These are phyloP conservation scores for Prinia subflava DNA, from an alignment of 2,113 vertebrate species.

Conservation along the genomic window DNA sequence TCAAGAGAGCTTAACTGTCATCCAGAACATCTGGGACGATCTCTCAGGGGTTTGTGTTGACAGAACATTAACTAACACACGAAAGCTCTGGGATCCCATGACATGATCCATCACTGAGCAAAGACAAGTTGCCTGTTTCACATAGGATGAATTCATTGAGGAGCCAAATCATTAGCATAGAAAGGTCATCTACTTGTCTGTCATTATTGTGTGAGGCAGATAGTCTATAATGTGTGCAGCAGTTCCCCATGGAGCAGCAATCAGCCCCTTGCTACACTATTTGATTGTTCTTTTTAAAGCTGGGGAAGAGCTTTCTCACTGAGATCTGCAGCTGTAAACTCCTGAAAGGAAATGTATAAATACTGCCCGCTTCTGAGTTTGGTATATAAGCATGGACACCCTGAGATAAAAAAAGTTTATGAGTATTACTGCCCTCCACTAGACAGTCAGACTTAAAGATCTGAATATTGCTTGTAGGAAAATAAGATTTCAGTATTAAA, in stretches of 20 bases:
- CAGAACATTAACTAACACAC: constrained; percentile 59
- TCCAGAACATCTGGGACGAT: constrained; percentile 7
- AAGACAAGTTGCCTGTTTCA: constrained; percentile 44
- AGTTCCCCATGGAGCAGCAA: constrained; percentile 18
- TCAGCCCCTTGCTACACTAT: constrained; percentile 3
- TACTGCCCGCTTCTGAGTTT: neutral
- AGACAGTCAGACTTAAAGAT: neutral
- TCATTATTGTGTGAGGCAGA: constrained; percentile 32
- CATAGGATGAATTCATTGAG: constrained; percentile 43
- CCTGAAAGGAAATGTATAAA: neutral
- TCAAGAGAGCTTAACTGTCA: constrained; percentile 44
- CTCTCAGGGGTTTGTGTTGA: constrained; percentile 59
- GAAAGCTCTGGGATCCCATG: constrained; percentile 56
- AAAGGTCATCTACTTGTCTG: constrained; percentile 60
- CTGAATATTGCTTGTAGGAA: neutral
- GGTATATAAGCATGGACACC: neutral
- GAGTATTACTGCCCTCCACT: neutral
- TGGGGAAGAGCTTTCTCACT: neutral
- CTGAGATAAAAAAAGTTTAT: neutral
- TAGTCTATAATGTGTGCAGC: constrained; percentile 38
- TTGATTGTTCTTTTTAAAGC: constrained; percentile 9
- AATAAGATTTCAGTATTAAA: neutral
- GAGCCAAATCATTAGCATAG: constrained; percentile 59
- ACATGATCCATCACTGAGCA: constrained; percentile 54
- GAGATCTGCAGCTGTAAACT: constrained; percentile 6